A percentile compares a stretch with the other conserved stretches of the same genome.
phyloP scores from a whole-genome alignment of 2,888 invertebrate genomes.

The Drosophila melanosoma region DNA sequence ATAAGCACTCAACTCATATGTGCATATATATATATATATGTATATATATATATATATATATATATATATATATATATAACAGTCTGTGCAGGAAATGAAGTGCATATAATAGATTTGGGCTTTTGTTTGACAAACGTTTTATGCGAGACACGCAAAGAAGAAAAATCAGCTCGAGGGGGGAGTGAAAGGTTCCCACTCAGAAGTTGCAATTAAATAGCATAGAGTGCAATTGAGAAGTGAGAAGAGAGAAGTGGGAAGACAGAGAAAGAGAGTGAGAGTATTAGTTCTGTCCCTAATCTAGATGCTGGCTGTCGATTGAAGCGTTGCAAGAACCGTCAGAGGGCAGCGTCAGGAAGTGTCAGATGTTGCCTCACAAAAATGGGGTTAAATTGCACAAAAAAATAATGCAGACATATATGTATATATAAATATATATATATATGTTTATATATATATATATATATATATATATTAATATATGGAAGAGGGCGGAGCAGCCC shows the following conservation, averaged over 20 bases:
- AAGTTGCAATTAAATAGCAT: slow-evolving; percentile 47
- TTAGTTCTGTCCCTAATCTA: slow-evolving; percentile 55
- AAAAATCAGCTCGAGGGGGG: not conserved
- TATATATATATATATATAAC: not conserved
- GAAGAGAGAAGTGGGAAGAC: not conserved
- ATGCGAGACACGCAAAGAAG: slow-evolving; percentile 9
- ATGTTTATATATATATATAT: not conserved
- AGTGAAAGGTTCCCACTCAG: slow-evolving; percentile 6
- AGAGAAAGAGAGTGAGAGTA: slow-evolving; percentile 10
- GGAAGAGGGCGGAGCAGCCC: slow-evolving; percentile 25
- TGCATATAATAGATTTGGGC: slow-evolving; percentile 51
- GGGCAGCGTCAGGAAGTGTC: slow-evolving; percentile 7
- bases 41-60: not conserved
- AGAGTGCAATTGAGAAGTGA: slow-evolving; percentile 7
- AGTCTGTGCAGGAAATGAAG: slow-evolving; percentile 27
- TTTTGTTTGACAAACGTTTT: slow-evolving; percentile 58
- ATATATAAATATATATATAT: not conserved
- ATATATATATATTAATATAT: not conserved
- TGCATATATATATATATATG: not conserved
- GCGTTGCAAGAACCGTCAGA: slow-evolving; percentile 5
- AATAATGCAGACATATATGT: slow-evolving; percentile 34
- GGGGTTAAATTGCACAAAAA: slow-evolving; percentile 82
- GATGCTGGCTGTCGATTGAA: slow-evolving; percentile 23
- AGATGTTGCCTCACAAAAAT: slow-evolving; percentile 55
- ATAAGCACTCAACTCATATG: slow-evolving; percentile 23